Evolutionary conservation across 2,797 vertebrate genomes (phyloP).

Genomic region (Arnoldichthys spilopterus): DNA sequence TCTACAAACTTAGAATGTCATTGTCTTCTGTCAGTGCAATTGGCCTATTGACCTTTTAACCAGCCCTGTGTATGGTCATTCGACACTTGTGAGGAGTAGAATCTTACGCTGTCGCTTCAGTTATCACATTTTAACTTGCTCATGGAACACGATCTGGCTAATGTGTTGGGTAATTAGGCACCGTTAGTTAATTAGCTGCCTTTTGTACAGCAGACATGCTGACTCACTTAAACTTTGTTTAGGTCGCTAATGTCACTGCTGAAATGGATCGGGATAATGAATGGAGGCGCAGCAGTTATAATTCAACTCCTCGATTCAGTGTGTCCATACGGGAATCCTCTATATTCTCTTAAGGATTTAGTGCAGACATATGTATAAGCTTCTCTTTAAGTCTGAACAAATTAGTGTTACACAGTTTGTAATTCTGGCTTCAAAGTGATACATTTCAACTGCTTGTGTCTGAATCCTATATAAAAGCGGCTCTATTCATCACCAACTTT

Average conservation of each 20-base stretch:
- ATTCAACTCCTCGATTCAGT: too few relatives aligned
- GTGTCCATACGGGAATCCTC: too few relatives aligned
- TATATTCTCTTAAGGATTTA: too few relatives aligned
- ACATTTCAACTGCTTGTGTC: too few relatives aligned
- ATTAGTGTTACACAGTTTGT: too few relatives aligned
- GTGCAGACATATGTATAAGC: too few relatives aligned
- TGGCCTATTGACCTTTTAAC: slow-evolving; percentile 11
- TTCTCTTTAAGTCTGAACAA: too few relatives aligned
- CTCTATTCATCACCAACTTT: too few relatives aligned
- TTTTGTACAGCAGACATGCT: neutral
- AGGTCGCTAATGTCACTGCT: neutral
- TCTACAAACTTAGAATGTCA: neutral
- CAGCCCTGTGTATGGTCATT: neutral
- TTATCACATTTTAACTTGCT: neutral
- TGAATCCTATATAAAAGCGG: too few relatives aligned
- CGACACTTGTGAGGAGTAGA: neutral
- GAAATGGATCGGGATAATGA: neutral
- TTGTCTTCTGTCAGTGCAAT: neutral
- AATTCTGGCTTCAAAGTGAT: too few relatives aligned
- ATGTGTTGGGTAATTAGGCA: slow-evolving; percentile 4
- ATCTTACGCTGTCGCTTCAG: neutral
- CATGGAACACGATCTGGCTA: neutral
- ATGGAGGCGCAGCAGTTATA: neutral
- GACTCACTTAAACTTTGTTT: neutral
- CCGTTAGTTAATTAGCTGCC: neutral